Conservation (phyloP, 2,113 vertebrate genomes). For the Heteronetta atricapilla region DNA sequence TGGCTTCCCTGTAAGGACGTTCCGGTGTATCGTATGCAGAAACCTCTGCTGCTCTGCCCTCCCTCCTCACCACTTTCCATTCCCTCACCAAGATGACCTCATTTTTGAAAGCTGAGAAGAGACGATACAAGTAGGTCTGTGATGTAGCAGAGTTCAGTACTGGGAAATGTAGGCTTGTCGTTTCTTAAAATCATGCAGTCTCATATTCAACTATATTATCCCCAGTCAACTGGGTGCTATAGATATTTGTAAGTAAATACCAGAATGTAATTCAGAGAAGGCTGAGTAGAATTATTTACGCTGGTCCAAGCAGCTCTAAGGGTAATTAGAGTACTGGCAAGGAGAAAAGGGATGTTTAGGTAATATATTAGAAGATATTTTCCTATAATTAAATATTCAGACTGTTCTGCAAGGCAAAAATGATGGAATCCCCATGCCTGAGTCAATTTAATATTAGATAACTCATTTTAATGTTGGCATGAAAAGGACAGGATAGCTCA, state of each 20-base stretch:
- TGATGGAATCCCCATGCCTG: background rate
- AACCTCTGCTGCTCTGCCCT: background rate
- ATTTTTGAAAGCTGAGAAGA: background rate
- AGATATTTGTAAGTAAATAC: background rate
- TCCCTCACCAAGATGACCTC: background rate
- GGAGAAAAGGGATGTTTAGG: background rate
- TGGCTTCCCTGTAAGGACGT: background rate
- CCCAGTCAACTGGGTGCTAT: background rate
- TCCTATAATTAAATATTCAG: background rate
- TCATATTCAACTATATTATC: background rate
- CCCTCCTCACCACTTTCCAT: background rate
- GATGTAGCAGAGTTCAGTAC: background rate
- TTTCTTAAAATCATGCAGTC: background rate
- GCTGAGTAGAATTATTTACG: background rate
- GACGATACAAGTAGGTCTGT: background rate
- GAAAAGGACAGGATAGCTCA: background rate
- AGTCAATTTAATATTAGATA: background rate
- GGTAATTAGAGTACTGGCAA: background rate
- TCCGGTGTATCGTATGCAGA: fast-evolving
- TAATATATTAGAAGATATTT: background rate
- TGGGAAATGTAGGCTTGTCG: background rate
- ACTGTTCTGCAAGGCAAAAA: conserved; percentile 4
- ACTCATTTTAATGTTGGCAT: background rate
- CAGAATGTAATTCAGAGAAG: background rate
- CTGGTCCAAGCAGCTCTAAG: background rate